A percentile compares a stretch with the other conserved stretches of the same genome.
phyloP scores from a whole-genome alignment of 2,888 invertebrate species.

The Abrostola triplasia region DNA sequence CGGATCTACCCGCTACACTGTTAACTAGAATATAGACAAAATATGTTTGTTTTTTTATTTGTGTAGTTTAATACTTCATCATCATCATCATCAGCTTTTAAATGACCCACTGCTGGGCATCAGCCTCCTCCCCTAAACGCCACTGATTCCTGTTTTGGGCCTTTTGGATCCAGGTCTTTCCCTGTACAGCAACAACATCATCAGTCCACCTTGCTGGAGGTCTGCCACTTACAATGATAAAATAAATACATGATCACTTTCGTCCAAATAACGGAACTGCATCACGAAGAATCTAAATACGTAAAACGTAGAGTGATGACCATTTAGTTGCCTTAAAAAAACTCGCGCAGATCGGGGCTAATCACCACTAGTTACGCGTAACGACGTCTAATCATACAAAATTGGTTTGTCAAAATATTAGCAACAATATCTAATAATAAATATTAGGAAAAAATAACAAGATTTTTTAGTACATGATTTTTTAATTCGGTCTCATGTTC shows the following conservation, averaged over 20 bases:
- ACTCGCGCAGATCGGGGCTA: slow-evolving; percentile 67
- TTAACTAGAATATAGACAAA: too few relatives aligned
- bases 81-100: too few relatives aligned
- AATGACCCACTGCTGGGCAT: too few relatives aligned
- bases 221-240: neutral
- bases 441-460: neutral
- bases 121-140: too few relatives aligned
- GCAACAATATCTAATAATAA: slow-evolving; percentile 43
- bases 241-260: slow-evolving; percentile 13
- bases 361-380: slow-evolving; percentile 64
- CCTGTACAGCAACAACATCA: too few relatives aligned
- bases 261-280: slow-evolving; percentile 12
- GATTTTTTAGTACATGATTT: neutral
- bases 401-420: slow-evolving; percentile 56
- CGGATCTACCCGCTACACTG: too few relatives aligned
- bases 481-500: too few relatives aligned
- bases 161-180: too few relatives aligned
- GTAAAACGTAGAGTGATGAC: slow-evolving; percentile 46
- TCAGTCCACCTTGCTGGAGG: too few relatives aligned
- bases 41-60: too few relatives aligned
- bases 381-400: slow-evolving; percentile 64
- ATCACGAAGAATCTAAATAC: neutral
- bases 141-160: too few relatives aligned
- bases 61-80: too few relatives aligned
- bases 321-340: slow-evolving; percentile 57